Conservation (phyloP, 2,797 vertebrate genomes). For the Sebastes aleutianus region DNA sequence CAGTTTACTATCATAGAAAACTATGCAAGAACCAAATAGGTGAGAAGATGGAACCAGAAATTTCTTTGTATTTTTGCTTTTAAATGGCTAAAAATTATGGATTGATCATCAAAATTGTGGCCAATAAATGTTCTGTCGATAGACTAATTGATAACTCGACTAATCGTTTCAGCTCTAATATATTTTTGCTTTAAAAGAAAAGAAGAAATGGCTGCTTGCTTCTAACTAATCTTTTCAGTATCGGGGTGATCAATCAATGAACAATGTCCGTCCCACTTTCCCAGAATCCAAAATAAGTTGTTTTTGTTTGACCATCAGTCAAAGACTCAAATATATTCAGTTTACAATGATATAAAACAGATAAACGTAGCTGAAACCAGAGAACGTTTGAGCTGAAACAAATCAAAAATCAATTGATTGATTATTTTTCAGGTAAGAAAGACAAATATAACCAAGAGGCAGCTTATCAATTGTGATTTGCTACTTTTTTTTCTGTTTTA, state of each 20-base stretch:
- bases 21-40: rapidly evolving
- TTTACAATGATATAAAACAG: too few relatives aligned
- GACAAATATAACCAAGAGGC: neutral
- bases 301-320: too few relatives aligned
- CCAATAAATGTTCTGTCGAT: too few relatives aligned
- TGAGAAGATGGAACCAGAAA: too few relatives aligned
- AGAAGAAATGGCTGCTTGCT: neutral
- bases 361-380: rapidly evolving
- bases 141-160: too few relatives aligned
- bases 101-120: too few relatives aligned
- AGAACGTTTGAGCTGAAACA: neutral
- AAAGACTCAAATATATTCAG: neutral
- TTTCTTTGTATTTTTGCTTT: too few relatives aligned
- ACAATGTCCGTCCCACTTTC: neutral
- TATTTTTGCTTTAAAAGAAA: neutral
- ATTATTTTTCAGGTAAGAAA: neutral
- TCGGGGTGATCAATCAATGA: neutral
- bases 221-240: neutral
- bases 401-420: neutral
- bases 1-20: too few relatives aligned
- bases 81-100: too few relatives aligned
- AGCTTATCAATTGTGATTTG: neutral
- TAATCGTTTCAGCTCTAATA: neutral
- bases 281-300: neutral
- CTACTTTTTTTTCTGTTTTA: neutral